Evolutionary conservation across 2,797 vertebrate genomes (phyloP).

Genomic region (Falco peregrinus): DNA sequence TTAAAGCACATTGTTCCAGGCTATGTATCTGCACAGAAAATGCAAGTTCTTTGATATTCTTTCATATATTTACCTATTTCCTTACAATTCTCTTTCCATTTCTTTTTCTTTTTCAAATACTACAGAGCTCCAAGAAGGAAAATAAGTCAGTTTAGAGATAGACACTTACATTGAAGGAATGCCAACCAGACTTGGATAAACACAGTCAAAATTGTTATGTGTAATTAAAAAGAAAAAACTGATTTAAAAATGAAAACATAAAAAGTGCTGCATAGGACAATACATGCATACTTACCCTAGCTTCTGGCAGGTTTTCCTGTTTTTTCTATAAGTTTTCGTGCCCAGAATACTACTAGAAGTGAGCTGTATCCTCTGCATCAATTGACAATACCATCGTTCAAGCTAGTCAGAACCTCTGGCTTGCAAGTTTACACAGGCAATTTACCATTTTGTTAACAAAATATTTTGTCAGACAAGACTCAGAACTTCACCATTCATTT

Average conservation of each 20-base stretch:
- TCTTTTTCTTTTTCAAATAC: background rate
- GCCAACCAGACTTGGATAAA: slow-evolving; percentile 21
- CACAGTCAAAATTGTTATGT: background rate
- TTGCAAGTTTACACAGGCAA: slow-evolving; percentile 22
- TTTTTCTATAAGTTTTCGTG: slow-evolving; percentile 53
- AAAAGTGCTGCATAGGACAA: slow-evolving; percentile 6
- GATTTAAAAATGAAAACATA: slow-evolving; percentile 33
- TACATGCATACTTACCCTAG: slow-evolving; percentile 23
- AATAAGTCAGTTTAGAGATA: background rate
- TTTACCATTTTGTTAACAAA: slow-evolving; percentile 63
- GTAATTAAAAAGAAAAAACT: background rate
- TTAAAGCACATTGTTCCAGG: background rate
- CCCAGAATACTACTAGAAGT: slow-evolving; percentile 29
- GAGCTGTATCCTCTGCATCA: slow-evolving; percentile 31
- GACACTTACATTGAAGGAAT: background rate
- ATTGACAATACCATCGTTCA: slow-evolving; percentile 62
- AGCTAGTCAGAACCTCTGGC: slow-evolving; percentile 2
- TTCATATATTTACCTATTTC: background rate
- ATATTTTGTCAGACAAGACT: slow-evolving; percentile 64
- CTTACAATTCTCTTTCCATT: background rate
- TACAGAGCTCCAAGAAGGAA: background rate
- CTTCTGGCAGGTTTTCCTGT: slow-evolving; percentile 57
- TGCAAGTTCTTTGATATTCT: background rate
- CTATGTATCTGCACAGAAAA: background rate
- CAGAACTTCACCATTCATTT: background rate